A percentile compares a stretch with the other conserved stretches of the same genome.
phyloP scores from a whole-genome alignment of 2,888 invertebrate genomes.

The Formica aserva region DNA sequence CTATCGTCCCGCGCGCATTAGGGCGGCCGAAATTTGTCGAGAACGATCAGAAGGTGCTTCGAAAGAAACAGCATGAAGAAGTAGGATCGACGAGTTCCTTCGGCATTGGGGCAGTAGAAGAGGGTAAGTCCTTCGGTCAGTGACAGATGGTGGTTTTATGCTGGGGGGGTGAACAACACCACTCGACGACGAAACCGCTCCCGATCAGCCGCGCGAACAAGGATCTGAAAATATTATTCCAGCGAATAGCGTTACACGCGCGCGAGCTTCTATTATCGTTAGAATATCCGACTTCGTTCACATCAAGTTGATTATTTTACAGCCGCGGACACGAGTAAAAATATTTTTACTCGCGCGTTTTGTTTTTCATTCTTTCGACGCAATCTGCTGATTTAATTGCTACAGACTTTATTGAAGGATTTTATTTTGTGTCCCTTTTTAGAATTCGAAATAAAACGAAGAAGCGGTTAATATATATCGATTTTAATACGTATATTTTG shows the following conservation, averaged over 20 bases:
- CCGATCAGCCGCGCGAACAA: conserved; percentile 28
- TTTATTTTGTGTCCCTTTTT: background rate
- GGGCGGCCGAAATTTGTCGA: conserved; percentile 43
- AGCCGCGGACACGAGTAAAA: conserved; percentile 21
- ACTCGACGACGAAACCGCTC: conserved; percentile 28
- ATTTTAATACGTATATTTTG: conserved; percentile 22
- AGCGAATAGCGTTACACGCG: conserved; percentile 36
- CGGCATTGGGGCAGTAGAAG: conserved; percentile 30
- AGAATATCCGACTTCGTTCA: conserved; percentile 41
- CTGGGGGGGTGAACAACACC: conserved; percentile 15
- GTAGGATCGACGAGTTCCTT: conserved; percentile 64
- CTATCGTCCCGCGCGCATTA: conserved; percentile 48
- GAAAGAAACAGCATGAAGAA: conserved; percentile 52
- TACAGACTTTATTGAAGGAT: background rate
- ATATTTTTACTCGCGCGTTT: conserved; percentile 35
- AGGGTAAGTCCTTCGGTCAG: conserved; percentile 63
- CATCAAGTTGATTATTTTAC: conserved; percentile 37
- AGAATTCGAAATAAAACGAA: background rate
- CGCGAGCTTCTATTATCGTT: conserved; percentile 44
- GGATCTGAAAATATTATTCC: conserved; percentile 51
- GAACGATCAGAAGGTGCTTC: conserved; percentile 27
- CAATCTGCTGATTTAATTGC: background rate
- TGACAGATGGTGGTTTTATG: conserved; percentile 68
- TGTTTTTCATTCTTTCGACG: conserved; percentile 27
- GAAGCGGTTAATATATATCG: background rate